phyloP scores from a whole-genome alignment of 2,888 invertebrate species.

The Lasioglossum leucozonium region DNA sequence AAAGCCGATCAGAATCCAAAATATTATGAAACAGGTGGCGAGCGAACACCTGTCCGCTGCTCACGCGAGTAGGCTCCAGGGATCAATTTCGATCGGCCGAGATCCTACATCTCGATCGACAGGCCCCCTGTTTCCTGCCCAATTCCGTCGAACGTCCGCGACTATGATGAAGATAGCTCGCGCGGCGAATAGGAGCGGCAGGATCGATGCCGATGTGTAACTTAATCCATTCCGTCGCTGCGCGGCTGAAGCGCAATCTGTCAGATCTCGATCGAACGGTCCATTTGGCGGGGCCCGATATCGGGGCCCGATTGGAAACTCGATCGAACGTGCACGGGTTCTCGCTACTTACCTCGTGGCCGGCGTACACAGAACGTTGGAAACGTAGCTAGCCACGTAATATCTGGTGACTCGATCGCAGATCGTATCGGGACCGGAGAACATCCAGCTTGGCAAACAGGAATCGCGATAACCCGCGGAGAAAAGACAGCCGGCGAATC shows the following conservation, averaged over 20 bases:
- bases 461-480: slow-evolving; percentile 56
- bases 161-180: slow-evolving; percentile 10
- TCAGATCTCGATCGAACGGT: slow-evolving; percentile 51
- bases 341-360: slow-evolving; percentile 16
- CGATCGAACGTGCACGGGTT: slow-evolving; percentile 49
- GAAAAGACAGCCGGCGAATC: slow-evolving; percentile 12
- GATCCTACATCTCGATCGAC: not conserved
- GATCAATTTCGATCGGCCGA: slow-evolving; percentile 1
- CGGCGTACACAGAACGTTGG: slow-evolving; percentile 43
- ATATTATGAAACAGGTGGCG: slow-evolving; percentile 7
- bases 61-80: not conserved
- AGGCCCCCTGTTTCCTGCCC: not conserved
- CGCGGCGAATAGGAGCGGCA: not conserved
- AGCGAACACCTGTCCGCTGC: slow-evolving; percentile 1
- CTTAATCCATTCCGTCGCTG: slow-evolving; percentile 56
- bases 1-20: not conserved
- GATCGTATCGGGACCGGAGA: slow-evolving; percentile 64
- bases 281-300: slow-evolving; percentile 54
- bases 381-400: slow-evolving; percentile 51
- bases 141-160: not conserved
- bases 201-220: slow-evolving; percentile 52
- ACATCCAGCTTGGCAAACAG: slow-evolving; percentile 68
- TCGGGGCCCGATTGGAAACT: slow-evolving; percentile 59
- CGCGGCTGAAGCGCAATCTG: slow-evolving; percentile 59
- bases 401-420: slow-evolving; percentile 66